These are phyloP conservation scores for Spodoptera exigua DNA, from an alignment of 2,888 invertebrate genomes.

Conservation along the genomic window DNA sequence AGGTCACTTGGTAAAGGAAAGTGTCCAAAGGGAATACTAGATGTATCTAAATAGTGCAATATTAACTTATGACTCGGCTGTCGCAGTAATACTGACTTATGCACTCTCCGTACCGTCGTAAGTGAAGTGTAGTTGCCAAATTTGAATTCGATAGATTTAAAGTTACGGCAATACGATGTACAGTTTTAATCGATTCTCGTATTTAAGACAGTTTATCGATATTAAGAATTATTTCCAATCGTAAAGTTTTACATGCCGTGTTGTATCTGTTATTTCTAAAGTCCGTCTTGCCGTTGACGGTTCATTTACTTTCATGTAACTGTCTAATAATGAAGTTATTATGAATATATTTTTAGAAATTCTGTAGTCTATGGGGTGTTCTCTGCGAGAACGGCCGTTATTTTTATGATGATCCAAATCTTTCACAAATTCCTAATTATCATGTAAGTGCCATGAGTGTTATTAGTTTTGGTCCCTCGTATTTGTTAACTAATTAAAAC, in stretches of 20 bases:
- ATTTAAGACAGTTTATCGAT: conserved; percentile 32
- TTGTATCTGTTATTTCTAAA: conserved; percentile 43
- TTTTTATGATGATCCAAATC: conserved; percentile 51
- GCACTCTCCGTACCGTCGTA: conserved; percentile 68
- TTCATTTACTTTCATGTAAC: too few species aligned
- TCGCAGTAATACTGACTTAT: conserved; percentile 64
- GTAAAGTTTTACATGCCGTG: conserved; percentile 61
- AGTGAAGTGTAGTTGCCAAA: conserved; percentile 57
- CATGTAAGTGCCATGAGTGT: conserved; percentile 65
- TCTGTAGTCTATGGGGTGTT: conserved; percentile 26
- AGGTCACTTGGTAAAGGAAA: conserved; percentile 11
- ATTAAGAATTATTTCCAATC: conserved; percentile 50
- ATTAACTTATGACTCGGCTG: conserved; percentile 68
- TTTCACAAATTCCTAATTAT: conserved; percentile 56
- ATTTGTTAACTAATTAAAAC: conserved; percentile 62
- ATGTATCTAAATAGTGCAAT: conserved; percentile 65
- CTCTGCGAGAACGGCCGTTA: conserved; percentile 46
- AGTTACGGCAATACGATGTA: conserved; percentile 35
- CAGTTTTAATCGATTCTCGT: conserved; percentile 31
- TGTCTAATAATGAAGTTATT: too few species aligned
- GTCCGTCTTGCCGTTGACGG: conserved; percentile 46
- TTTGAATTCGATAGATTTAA: conserved; percentile 43
- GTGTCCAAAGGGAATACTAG: conserved; percentile 56
- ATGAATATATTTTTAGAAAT: conserved; percentile 7
- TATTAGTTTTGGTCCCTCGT: conserved; percentile 56